These are phyloP conservation scores for Pogona vitticeps DNA, from an alignment of 2,113 vertebrate genomes.

Conservation along the genomic window DNA sequence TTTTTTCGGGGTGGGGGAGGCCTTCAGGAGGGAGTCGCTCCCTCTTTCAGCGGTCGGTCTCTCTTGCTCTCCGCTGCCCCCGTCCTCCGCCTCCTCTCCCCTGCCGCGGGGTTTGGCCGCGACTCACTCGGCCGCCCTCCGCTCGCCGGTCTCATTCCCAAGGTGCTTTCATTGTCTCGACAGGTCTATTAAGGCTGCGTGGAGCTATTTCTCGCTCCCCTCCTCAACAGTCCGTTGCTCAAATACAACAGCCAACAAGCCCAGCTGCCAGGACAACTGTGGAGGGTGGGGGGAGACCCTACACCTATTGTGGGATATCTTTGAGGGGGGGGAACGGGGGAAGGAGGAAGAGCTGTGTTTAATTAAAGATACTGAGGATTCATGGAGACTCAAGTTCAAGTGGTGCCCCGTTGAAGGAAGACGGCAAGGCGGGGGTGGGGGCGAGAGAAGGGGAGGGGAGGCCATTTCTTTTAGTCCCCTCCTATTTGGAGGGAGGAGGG, in stretches of 20 bases:
- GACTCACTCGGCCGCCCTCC: constrained; percentile 43
- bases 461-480: not conserved
- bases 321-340: constrained; percentile 14
- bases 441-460: constrained; percentile 51
- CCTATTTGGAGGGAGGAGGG: not conserved
- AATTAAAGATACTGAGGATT: constrained; percentile 71
- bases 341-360: constrained; percentile 56
- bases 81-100: constrained; percentile 55
- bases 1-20: no score
- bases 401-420: constrained; percentile 47
- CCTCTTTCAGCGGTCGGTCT: not conserved
- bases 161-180: constrained; percentile 62
- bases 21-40: no score
- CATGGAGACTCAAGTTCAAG: constrained; percentile 65
- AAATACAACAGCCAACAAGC: constrained; percentile 69
- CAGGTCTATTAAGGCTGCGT: constrained; percentile 55
- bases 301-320: constrained; percentile 54
- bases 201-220: constrained; percentile 48
- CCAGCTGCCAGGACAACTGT: constrained; percentile 60
- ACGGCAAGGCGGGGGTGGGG: constrained; percentile 39
- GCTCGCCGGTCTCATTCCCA: constrained; percentile 53
- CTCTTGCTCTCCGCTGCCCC: no score
- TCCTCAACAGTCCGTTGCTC: constrained; percentile 59
- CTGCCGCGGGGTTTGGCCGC: constrained; percentile 57
- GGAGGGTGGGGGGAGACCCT: constrained; percentile 48